Base-by-base conservation (phyloP, 2,797 vertebrate genomes). In the Borostomias antarcticus region DNA sequence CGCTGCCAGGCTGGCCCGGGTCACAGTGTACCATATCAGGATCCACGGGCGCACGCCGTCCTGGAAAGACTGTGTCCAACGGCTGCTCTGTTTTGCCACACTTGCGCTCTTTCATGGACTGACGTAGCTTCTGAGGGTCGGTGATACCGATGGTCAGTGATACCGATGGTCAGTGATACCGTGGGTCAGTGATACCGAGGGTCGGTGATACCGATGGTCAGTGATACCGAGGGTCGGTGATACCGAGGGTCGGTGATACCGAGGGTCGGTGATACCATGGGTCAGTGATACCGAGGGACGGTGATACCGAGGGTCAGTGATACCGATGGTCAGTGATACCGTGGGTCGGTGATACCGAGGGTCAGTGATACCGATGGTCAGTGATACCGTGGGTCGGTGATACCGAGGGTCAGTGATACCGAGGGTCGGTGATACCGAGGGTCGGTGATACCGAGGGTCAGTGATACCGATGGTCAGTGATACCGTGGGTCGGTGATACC, bases 21-120 rank as follows among this genome's bases (percentile, higher is more conserved):
- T 26, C 25, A 60, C 25, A n/a, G 58, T n/a, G n/a, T n/a, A n/a
- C n/a, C n/a, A n/a, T n/a, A n/a, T 45, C 35, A 60, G 26, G 15
- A 29, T n/a, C 30, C 56, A 4, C 5, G 5, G 0, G 56, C 19
- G 53, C 2, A 32, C 5, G 56, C 19, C 32, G 15, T 19, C 29
- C 17, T 56, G 29, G 29, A 32, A 56, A 58, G 23, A 9, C 57
- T 37, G 30, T 1, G 29, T 58, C 19, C 10, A 1, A 5, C 17
- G 32, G 0, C 33, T 9, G 53, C 13, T 30, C 53, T 19, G 5
- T n/a, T 15, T 6, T 29, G 10, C 25, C 15, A n/a, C 1, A 15
- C 26, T 1, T 32, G 40, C 15, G 40, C 40, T 43, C 40, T 17
- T 17, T 43, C 40, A 43, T 3, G 15, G 13, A 17, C 40, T n/a